Percentiles rank a stretch among this genome's conserved stretches.
Evolutionary conservation across 2,797 vertebrate genomes (phyloP).

Genomic region (Hydrolagus colliei): DNA sequence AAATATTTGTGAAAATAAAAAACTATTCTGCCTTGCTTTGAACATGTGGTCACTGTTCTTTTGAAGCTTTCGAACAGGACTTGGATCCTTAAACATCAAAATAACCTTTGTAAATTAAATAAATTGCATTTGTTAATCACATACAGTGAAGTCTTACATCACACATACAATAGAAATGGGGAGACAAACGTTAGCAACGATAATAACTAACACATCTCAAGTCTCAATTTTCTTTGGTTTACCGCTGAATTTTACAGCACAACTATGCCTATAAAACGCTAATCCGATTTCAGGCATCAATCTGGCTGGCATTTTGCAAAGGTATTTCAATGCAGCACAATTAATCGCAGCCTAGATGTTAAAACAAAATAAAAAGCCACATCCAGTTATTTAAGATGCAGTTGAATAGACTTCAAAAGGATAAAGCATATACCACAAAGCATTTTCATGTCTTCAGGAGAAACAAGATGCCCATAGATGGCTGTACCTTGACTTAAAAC

Average conservation of each 20-base stretch:
- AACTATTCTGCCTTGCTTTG: neutral
- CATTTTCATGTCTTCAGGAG: neutral
- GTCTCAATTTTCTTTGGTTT: no score
- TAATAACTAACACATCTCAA: no score
- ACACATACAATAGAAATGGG: no score
- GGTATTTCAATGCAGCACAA: neutral
- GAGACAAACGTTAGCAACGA: no score
- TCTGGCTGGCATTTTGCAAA: no score
- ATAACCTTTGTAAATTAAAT: neutral
- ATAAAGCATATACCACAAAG: neutral
- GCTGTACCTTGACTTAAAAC: no score
- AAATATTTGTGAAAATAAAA: neutral
- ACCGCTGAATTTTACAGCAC: no score
- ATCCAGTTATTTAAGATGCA: neutral
- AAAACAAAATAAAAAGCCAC: neutral
- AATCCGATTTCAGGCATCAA: no score
- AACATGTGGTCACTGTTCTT: neutral
- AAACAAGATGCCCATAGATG: no score
- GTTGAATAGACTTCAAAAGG: neutral
- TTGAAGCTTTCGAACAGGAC: neutral
- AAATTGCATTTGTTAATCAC: neutral
- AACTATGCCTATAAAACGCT: no score
- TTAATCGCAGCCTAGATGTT: neutral
- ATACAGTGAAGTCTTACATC: no score
- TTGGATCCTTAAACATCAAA: neutral